These are phyloP conservation scores for Drosophila tanythrix DNA, from an alignment of 2,888 invertebrate species.

Conservation along the genomic window DNA sequence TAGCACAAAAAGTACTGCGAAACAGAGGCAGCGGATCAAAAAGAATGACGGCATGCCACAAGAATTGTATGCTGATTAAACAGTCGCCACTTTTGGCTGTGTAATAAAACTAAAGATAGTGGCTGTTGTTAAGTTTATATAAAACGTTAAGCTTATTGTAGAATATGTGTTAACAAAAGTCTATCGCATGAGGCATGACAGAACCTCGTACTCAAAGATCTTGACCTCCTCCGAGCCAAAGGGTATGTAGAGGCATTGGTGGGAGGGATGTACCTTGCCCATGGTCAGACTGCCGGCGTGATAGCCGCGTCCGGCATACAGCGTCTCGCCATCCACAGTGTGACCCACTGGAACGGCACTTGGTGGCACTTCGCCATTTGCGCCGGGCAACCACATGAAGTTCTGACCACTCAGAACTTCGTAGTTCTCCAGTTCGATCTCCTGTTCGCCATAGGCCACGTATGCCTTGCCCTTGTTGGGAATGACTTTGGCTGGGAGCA, in stretches of 20 bases:
- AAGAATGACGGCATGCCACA: slow-evolving; percentile 6
- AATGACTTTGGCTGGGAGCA: slow-evolving; percentile 88
- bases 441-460: slow-evolving; percentile 87
- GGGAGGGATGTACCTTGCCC: slow-evolving; percentile 88
- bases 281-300: slow-evolving; percentile 89
- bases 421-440: slow-evolving; percentile 88
- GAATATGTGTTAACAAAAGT: slow-evolving; percentile 7
- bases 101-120: slow-evolving; percentile 37
- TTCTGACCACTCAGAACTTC: slow-evolving; percentile 88
- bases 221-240: slow-evolving; percentile 85
- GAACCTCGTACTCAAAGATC: slow-evolving; percentile 84
- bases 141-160: slow-evolving; percentile 55
- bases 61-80: slow-evolving; percentile 18
- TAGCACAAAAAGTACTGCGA: slow-evolving; percentile 40
- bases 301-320: slow-evolving; percentile 89
- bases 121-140: slow-evolving; percentile 26
- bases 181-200: slow-evolving; percentile 72
- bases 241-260: slow-evolving; percentile 85
- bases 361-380: slow-evolving; percentile 87
- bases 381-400: slow-evolving; percentile 88
- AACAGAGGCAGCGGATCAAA: slow-evolving; percentile 31
- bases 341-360: slow-evolving; percentile 89
- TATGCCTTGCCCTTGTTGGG: slow-evolving; percentile 88
- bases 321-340: slow-evolving; percentile 88
- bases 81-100: neutral